phyloP scores from a whole-genome alignment of 2,888 invertebrate species.

The Ophioninae sp. region DNA sequence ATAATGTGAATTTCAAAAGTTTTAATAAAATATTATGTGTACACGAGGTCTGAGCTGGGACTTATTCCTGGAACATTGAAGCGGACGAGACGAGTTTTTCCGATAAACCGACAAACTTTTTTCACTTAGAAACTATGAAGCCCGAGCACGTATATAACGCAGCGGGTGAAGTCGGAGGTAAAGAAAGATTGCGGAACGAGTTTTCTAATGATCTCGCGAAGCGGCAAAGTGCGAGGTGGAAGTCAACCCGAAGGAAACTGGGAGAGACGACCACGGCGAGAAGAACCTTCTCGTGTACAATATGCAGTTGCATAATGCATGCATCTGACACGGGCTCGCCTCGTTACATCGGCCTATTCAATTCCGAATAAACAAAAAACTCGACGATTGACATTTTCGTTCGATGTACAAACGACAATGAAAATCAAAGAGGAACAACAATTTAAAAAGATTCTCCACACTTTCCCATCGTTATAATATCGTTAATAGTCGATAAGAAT shows the following conservation, averaged over 20 bases:
- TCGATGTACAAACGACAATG: too few relatives aligned
- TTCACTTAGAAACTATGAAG: conserved; percentile 27
- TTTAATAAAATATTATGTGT: conserved; percentile 56
- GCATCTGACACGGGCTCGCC: conserved; percentile 20
- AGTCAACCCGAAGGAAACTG: conserved; percentile 9
- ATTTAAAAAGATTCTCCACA: too few relatives aligned
- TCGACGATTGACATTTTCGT: conserved; percentile 7
- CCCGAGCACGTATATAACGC: not conserved
- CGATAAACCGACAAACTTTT: conserved; percentile 50
- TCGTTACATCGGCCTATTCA: conserved; percentile 42
- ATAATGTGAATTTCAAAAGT: conserved; percentile 44
- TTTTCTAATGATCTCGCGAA: conserved; percentile 60
- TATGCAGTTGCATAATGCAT: conserved; percentile 57
- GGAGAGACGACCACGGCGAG: conserved; percentile 42
- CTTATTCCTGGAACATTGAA: conserved; percentile 40
- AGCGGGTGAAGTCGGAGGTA: conserved; percentile 5
- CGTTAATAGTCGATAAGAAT: too few relatives aligned
- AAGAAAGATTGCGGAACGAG: conserved; percentile 55
- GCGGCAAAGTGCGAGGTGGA: conserved; percentile 22
- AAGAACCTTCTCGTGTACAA: conserved; percentile 52
- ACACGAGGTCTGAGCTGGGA: conserved; percentile 26
- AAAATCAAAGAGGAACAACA: too few relatives aligned
- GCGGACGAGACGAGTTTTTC: conserved; percentile 52
- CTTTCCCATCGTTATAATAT: too few relatives aligned
- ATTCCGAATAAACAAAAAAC: conserved; percentile 27